phyloP scores from a whole-genome alignment of 1,140 invertebrate species.

The Neoseiulus cucumeris region DNA sequence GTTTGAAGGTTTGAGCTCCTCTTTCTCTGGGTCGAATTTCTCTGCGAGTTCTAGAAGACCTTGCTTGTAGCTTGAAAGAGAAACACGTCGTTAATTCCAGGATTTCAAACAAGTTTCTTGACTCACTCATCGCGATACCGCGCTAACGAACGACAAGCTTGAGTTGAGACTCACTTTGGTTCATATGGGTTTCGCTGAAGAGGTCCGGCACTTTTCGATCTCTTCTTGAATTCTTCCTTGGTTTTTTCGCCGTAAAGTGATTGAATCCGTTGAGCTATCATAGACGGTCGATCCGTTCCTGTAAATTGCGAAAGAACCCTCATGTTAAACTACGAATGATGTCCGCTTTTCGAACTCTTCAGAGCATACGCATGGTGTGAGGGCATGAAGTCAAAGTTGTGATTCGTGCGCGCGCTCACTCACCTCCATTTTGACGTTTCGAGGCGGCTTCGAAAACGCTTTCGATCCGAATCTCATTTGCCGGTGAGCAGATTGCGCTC shows the following conservation, averaged over 20 bases:
- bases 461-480: not conserved
- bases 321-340: too few relatives aligned
- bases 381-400: too few relatives aligned
- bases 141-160: not conserved
- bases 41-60: not conserved
- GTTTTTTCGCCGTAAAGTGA: conserved; percentile 1
- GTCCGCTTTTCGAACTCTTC: too few relatives aligned
- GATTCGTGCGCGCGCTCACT: too few relatives aligned
- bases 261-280: conserved; percentile 4
- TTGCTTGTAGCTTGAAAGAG: not conserved
- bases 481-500: conserved; percentile 3
- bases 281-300: not conserved
- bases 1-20: not conserved
- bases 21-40: not conserved
- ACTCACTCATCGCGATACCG: not conserved
- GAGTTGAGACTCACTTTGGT: not conserved
- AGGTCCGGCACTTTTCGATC: conserved; percentile 1
- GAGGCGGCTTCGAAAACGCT: not conserved
- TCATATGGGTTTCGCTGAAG: not conserved
- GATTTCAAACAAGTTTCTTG: not conserved
- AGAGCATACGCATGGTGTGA: not conserved
- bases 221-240: conserved; percentile 5
- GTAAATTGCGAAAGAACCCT: not conserved
- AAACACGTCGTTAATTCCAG: too few relatives aligned
- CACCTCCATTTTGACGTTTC: not conserved